A percentile compares a stretch with the other conserved stretches of the same genome.
phyloP scores from a whole-genome alignment of 2,888 invertebrate genomes.

The Crocallis elinguaria region DNA sequence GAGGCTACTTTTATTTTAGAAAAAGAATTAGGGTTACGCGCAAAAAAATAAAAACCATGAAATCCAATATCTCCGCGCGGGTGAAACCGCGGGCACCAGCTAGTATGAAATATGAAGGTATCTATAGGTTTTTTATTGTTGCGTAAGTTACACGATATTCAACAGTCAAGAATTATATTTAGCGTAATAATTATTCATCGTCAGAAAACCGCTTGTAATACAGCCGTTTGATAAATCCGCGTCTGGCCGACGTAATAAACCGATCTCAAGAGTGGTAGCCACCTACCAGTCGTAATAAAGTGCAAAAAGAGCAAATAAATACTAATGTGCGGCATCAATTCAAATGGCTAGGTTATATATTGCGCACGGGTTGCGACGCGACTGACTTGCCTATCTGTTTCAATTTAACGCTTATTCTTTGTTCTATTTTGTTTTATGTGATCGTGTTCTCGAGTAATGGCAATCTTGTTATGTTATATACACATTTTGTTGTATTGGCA shows the following conservation, averaged over 20 bases:
- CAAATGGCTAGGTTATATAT: conserved; percentile 18
- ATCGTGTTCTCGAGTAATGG: too few relatives aligned
- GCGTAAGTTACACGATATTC: too few relatives aligned
- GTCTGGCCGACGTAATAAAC: conserved; percentile 17
- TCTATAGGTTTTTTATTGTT: too few relatives aligned
- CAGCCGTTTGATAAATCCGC: conserved; percentile 1
- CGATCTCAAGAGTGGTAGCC: conserved; percentile 3
- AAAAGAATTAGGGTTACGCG: too few relatives aligned
- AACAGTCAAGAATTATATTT: not conserved
- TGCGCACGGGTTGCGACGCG: not conserved
- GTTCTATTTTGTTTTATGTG: not conserved
- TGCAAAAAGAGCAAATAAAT: conserved; percentile 13
- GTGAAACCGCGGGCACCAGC: too few relatives aligned
- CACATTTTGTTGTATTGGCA: too few relatives aligned
- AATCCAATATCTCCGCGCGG: too few relatives aligned
- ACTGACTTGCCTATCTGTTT: conserved; percentile 4
- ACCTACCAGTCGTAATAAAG: conserved; percentile 7
- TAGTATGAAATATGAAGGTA: too few relatives aligned
- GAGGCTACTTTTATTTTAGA: too few relatives aligned
- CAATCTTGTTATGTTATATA: too few relatives aligned
- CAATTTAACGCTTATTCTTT: conserved; percentile 16
- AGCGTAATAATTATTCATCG: not conserved
- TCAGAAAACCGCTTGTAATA: not conserved
- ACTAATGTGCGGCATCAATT: conserved; percentile 18
- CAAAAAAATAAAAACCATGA: too few relatives aligned